Base-by-base conservation (phyloP, 2,888 invertebrate species). In the Scaeva pyrastri region DNA sequence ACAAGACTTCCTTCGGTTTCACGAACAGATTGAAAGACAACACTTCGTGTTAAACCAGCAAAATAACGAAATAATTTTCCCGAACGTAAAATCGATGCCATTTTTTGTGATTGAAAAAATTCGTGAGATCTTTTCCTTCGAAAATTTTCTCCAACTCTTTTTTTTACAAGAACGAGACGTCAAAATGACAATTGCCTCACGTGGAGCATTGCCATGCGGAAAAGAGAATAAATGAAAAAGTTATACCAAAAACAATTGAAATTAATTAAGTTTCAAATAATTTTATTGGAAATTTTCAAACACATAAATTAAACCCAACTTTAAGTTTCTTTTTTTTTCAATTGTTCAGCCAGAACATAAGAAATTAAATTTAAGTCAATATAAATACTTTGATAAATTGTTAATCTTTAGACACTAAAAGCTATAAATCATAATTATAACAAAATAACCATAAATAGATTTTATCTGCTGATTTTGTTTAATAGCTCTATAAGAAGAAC, bases 61-160 rank as follows among this genome's bases (percentile, higher is more conserved):
- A 96, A 95, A 91, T 95, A 95, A 88, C 96, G 94, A 88, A 96
- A 94, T 93, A 96, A 95, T 92, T 96, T 96, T 43, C 96, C 96
- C 72, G 96, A 96, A 89, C 96, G 94, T 52, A 92, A 88, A 81
- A 92, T 92, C 87, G 92, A 92, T 87, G 92, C 92, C 92, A 92
- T 92, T 70, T 88, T 89, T 21, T 56, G 56, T 79, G 74, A 74
- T 45, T 62, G 52, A 66, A 60, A 72, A 52, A 50, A 39, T n/a
- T 72, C 36, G 19, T 71, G 52, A 14, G 23, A n/a, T 26, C 26
- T 73, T 43, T 48, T 11, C 16, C 45, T 45, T 26, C 26, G 41
- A 60, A 77, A 75, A 58, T 66, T 41, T 64, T 77, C 43, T 50
- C 56, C 77, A 52, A 58, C 43, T 71, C 41, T 73, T 55, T 48